A percentile compares a stretch with the other conserved stretches of the same genome.
Evolutionary conservation across 2,113 vertebrate genomes (phyloP).

Genomic region (Leucopsar rothschildi): DNA sequence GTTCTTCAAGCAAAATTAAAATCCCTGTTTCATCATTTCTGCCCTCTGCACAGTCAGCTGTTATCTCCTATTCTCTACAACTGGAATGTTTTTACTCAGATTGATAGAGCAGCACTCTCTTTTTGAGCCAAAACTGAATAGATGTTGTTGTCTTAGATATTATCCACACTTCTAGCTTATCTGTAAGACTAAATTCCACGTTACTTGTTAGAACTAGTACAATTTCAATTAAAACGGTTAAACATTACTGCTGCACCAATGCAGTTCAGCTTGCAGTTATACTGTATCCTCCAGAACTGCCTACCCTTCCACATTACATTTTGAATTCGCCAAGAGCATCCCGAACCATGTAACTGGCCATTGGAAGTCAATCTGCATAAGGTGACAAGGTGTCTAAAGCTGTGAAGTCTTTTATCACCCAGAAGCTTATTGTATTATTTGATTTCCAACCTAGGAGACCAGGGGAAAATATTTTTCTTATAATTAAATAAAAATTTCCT

Average conservation of each 20-base stretch:
- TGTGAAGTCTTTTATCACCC: not conserved
- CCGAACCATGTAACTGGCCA: not conserved
- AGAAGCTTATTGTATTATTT: not conserved
- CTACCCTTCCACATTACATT: not conserved
- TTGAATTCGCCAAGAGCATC: not conserved
- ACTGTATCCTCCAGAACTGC: not conserved
- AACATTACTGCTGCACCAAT: not conserved
- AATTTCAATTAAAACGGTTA: not conserved
- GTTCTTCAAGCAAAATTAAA: not conserved
- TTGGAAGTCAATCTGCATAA: rapidly evolving
- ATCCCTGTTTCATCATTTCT: not conserved
- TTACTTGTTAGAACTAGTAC: not conserved
- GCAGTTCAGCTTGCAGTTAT: not conserved
- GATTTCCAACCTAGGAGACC: not conserved
- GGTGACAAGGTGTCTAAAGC: not conserved
- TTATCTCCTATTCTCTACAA: not conserved
- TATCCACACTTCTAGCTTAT: not conserved
- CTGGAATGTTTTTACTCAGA: not conserved
- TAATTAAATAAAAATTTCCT: not conserved
- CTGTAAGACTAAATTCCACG: not conserved
- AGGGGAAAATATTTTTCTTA: not conserved
- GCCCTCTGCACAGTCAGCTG: not conserved
- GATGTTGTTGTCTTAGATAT: not conserved
- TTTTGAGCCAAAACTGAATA: not conserved
- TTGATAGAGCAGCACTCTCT: not conserved